phyloP scores from a whole-genome alignment of 1,140 invertebrate genomes.

The Cheumatopsyche charites region DNA sequence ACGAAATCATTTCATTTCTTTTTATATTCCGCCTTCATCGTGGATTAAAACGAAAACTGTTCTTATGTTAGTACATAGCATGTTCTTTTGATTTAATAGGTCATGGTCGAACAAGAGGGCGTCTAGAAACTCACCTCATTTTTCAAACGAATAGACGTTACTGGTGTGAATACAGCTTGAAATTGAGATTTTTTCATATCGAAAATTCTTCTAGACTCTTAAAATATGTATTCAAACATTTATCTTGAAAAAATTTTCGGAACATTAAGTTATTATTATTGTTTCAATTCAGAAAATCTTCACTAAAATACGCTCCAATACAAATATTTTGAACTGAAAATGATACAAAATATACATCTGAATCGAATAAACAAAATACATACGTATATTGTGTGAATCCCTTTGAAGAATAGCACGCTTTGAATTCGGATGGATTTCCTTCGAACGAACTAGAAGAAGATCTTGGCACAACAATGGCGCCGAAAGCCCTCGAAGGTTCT shows the following conservation, averaged over 20 bases:
- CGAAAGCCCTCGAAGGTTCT: no score
- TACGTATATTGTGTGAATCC: no score
- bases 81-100: background rate
- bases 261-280: background rate
- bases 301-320: no score
- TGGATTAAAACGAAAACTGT: background rate
- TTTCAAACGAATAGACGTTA: constrained; percentile 3
- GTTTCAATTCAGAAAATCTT: no score
- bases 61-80: constrained; percentile 2
- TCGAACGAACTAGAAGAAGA: no score
- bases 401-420: no score
- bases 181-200: background rate
- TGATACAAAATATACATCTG: no score
- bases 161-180: background rate
- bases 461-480: no score
- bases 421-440: no score
- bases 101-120: background rate
- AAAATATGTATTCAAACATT: background rate
- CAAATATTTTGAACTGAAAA: no score
- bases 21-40: constrained; percentile 32
- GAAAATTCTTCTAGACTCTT: background rate
- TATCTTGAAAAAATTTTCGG: background rate
- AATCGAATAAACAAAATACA: no score
- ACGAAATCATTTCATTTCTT: background rate
- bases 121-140: background rate